Conservation (phyloP, 2,888 invertebrate species). For the Xylocampa areola region DNA sequence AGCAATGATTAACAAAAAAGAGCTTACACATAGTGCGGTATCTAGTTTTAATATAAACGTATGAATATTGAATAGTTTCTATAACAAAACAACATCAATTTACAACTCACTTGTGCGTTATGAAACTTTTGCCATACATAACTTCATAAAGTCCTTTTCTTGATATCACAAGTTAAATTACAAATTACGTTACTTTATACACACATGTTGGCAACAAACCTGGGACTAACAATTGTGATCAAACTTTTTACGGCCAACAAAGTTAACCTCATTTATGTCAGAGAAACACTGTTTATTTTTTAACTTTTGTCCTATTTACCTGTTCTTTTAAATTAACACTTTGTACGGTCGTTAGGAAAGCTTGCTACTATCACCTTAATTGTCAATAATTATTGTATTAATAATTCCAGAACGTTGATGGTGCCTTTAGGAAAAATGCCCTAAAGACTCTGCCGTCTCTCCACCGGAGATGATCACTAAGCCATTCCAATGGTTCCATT, state of each 20-base stretch:
- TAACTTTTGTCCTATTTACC: no score
- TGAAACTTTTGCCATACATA: conserved; percentile 16
- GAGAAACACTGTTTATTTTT: no score
- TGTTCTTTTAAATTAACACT: no score
- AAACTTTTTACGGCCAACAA: conserved; percentile 40
- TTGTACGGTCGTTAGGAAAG: no score
- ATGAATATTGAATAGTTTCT: no score
- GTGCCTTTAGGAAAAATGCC: no score
- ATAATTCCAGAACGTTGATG: no score
- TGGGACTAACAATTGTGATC: conserved; percentile 50
- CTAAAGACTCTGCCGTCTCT: no score
- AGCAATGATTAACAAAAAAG: conserved; percentile 8
- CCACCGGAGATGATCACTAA: no score
- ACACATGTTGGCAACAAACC: conserved; percentile 20
- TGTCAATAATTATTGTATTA: no score
- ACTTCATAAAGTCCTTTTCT: conserved; percentile 34
- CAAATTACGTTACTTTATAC: conserved; percentile 40
- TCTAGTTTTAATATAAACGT: not conserved
- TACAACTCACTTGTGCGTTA: conserved; percentile 1
- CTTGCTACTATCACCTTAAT: no score
- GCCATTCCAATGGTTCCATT: no score
- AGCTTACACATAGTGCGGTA: not conserved
- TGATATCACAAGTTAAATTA: conserved; percentile 48
- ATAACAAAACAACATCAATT: conserved; percentile 12
- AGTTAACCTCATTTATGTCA: conserved; percentile 8